Conservation (phyloP, 1,140 invertebrate genomes). For the Drosophila sucinea region DNA sequence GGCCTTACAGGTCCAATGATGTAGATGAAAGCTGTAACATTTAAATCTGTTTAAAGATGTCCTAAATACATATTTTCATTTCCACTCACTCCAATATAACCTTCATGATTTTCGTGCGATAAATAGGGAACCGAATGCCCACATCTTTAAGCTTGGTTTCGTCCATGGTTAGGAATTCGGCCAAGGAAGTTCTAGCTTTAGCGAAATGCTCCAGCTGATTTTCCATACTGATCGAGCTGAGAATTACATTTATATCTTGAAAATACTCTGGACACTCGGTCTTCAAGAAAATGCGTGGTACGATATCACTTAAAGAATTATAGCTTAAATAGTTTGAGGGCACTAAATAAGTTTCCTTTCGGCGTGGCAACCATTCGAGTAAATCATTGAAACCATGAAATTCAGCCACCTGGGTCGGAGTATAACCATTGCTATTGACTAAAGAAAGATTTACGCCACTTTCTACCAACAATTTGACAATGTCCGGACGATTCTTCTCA, state of each 20-base stretch:
- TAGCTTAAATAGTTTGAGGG: constrained; percentile 60
- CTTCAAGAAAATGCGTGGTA: constrained; percentile 76
- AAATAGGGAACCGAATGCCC: constrained; percentile 81
- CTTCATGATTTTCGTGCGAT: constrained; percentile 82
- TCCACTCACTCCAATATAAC: constrained; percentile 81
- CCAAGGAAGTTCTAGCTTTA: constrained; percentile 76
- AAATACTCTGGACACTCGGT: constrained; percentile 83
- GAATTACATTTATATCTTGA: constrained; percentile 80
- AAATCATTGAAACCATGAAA: constrained; percentile 82
- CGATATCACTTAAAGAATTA: constrained; percentile 65
- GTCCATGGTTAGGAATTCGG: constrained; percentile 82
- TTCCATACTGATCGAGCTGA: constrained; percentile 78
- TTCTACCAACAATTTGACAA: constrained; percentile 83
- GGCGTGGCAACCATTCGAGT: constrained; percentile 78
- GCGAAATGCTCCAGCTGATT: constrained; percentile 76
- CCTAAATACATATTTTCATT: not conserved
- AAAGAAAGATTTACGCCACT: constrained; percentile 73
- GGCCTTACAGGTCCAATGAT: constrained; percentile 73
- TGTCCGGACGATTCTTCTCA: constrained; percentile 76
- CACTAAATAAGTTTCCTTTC: constrained; percentile 56
- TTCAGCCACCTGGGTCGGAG: constrained; percentile 82
- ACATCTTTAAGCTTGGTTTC: constrained; percentile 77
- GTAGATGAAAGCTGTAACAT: constrained; percentile 67
- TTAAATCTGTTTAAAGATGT: not conserved
- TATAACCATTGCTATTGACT: constrained; percentile 83